Evolutionary conservation across 2,113 vertebrate species (phyloP), one percentile per base, ranked within the genome.

Genomic region (Muntiacus muntjak): DNA sequence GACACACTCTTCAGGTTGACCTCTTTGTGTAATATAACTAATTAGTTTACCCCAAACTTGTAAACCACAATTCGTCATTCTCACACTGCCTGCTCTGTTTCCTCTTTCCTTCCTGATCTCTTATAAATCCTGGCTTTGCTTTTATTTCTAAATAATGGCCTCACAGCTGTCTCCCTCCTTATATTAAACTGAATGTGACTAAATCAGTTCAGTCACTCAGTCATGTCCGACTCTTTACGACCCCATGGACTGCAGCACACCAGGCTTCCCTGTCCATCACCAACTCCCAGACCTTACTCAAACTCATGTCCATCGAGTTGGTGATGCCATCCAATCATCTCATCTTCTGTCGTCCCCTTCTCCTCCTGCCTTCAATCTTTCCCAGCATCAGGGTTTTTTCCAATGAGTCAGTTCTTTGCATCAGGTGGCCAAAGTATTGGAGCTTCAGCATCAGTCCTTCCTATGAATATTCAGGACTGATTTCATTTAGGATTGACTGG

Each of bases 131-230:
- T 55, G 9, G 3, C 43, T 96, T 50, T 89, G 13, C 16, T 76
- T 97, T 88, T 87, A 79, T 87, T 83, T 92, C 83, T 67, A 91
- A 91, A 36, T 91, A 81, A 45, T 36, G 16, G 28, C 4, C 88
- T 85, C 1, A 1, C 50, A 82, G n/a, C 64, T 55, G 1, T 62
- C 26, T 54, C 81, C 43, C 2, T 43, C 45, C 50, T 52, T 7
- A 36, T 26, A 54, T 54, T 13, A 43, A 90, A 78, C 16, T 55
- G 16, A 15, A 2, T 54, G 52, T 71, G n/a, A 40, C n/a, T 40
- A 71, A 71, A 71, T 40, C 19, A 40, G 67, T 12, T 71, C 64
- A 71, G 64, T 21, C 21, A 5, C 9, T 36, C 9, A 36, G n/a
- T 71, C 19, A 0, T 71, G n/a, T 36, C 67, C 2, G 0, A 67